phyloP scores from a whole-genome alignment of 2,113 vertebrate genomes.

The Sarotherodon lohbergeri region DNA sequence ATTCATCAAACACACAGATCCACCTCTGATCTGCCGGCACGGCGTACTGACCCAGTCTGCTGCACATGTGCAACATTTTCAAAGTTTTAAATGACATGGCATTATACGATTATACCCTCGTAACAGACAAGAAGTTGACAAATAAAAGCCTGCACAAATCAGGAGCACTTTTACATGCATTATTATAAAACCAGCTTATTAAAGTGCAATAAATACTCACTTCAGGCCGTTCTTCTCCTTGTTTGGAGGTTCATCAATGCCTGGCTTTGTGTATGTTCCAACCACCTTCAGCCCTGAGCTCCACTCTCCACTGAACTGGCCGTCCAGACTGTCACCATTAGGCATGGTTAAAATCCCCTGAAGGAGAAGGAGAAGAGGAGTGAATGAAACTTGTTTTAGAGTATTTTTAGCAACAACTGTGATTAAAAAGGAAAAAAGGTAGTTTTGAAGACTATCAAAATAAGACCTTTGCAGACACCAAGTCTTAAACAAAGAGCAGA shows the following conservation, averaged over 20 bases:
- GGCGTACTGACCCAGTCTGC: slow-evolving; percentile 78
- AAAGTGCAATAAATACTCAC: slow-evolving; percentile 67
- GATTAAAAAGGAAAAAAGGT: background rate
- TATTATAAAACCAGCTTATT: background rate
- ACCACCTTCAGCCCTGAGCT: slow-evolving; percentile 86
- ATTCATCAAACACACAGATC: slow-evolving; percentile 90
- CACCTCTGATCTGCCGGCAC: slow-evolving; percentile 86
- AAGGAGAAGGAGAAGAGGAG: background rate
- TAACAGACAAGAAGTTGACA: background rate
- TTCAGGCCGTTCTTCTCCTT: slow-evolving; percentile 67
- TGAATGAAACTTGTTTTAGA: background rate
- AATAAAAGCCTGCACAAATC: background rate
- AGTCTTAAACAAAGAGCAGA: background rate
- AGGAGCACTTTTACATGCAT: background rate
- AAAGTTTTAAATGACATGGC: background rate
- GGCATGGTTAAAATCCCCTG: slow-evolving; percentile 86
- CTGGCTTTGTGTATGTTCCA: slow-evolving; percentile 86
- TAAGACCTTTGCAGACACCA: background rate
- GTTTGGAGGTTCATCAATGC: slow-evolving; percentile 76
- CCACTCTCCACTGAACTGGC: slow-evolving; percentile 91
- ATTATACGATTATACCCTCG: background rate
- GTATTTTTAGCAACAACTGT: background rate
- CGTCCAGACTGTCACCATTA: slow-evolving; percentile 89
- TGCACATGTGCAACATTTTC: slow-evolving; percentile 35
- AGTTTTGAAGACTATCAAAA: background rate